Base-by-base conservation (phyloP, 2,888 invertebrate genomes). In the Euzetes globulus region DNA sequence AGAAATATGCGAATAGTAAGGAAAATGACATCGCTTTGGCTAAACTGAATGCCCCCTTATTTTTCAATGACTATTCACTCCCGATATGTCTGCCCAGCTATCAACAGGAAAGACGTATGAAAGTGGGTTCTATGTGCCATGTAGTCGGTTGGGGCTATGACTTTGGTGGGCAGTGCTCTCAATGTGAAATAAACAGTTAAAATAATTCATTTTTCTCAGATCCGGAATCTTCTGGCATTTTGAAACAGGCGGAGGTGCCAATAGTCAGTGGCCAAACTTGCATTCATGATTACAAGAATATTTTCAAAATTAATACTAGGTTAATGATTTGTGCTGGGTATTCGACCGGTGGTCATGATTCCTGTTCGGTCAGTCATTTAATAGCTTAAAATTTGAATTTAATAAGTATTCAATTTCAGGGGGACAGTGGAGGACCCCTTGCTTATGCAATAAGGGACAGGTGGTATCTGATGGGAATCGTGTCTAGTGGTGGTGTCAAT, bases 131-230 rank as follows among this genome's bases (percentile, higher is more conserved):
- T 19, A 27, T 75, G 25, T 80, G 80, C 70, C 77, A 79, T 41
- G 79, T 80, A 9, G 80, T 80, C 19, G 81, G 81, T 25, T 81
- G 81, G 81, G 81, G 81, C 19, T 22, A 55, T 60, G 58, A 33
- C 45, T 45, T 33, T 17, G 72, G 72, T 37, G 58, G 37, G 15
- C 19, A 50, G 3, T 17, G 5, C 50, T 50, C 50, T 50, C 19
- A 7, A 7, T 50, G 3, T 7, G 13, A 3, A 19, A 33, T 6
- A 6, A 9, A 33, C 33, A 33, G 5, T 9, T 33, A 33, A 33
- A 6, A 6, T 33, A 6, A 9, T 33, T 4, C 9, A 33, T 33
- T 33, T 9, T 33, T 33, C 9, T 19, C 71, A 77, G 77, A 75
- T 22, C 75, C 72, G 0, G 76, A 75, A 22, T 68, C 71, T 29